Evolutionary conservation across 2,888 invertebrate species (phyloP).

Genomic region (Cryptophagus acutangulus): DNA sequence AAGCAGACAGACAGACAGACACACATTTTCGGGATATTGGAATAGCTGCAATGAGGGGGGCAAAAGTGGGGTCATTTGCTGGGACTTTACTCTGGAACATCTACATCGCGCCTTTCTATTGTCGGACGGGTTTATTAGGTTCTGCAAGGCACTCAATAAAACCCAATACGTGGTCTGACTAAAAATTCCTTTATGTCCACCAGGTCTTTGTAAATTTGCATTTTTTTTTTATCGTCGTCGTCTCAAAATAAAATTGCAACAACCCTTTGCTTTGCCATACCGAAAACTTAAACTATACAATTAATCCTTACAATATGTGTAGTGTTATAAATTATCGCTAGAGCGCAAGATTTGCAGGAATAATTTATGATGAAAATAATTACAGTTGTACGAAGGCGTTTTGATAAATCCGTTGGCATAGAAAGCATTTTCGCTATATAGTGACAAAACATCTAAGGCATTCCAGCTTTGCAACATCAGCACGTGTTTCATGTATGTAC

Average conservation of each 20-base stretch:
- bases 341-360: background rate
- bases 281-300: background rate
- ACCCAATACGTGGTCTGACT: conserved; percentile 25
- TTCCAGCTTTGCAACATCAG: conserved; percentile 7
- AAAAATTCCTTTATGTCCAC: conserved; percentile 7
- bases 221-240: conserved; percentile 10
- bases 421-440: too few relatives aligned
- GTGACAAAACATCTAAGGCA: background rate
- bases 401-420: too few relatives aligned
- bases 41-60: conserved; percentile 5
- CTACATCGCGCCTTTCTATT: conserved; percentile 25
- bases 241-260: background rate
- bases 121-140: conserved; percentile 28
- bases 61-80: background rate
- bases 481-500: conserved; percentile 15
- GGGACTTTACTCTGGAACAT: conserved; percentile 17
- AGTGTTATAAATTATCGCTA: background rate
- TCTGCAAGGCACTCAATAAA: conserved; percentile 29
- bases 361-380: too few relatives aligned
- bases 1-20: background rate
- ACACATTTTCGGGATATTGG: conserved; percentile 1
- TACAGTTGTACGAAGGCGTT: too few relatives aligned
- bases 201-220: conserved; percentile 12
- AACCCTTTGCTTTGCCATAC: background rate
- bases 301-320: background rate